Evolutionary conservation across 2,888 invertebrate genomes (phyloP).

Genomic region (Mylabris sibirica): DNA sequence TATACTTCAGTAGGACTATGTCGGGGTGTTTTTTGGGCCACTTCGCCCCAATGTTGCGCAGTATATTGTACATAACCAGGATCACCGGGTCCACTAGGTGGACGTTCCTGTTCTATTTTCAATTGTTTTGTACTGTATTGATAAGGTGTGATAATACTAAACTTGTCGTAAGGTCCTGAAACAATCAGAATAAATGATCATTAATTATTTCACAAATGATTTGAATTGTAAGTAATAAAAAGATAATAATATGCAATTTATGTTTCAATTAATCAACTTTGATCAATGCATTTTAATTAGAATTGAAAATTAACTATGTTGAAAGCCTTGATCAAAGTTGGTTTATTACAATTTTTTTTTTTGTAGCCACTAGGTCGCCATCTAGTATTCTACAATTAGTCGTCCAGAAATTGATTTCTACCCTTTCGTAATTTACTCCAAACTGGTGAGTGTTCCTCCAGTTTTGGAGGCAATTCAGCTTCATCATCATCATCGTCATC

Average conservation of each 20-base stretch:
- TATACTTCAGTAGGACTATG: conserved; percentile 53
- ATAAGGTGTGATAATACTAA: conserved; percentile 61
- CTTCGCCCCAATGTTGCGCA: conserved; percentile 71
- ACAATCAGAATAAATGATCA: conserved; percentile 41
- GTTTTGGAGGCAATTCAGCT: conserved; percentile 48
- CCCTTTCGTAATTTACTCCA: conserved; percentile 60
- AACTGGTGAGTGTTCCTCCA: conserved; percentile 58
- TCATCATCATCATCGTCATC: conserved; percentile 49
- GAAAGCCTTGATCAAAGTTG: neutral
- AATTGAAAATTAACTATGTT: neutral
- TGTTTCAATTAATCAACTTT: neutral
- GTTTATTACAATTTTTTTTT: conserved; percentile 24
- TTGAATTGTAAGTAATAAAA: neutral
- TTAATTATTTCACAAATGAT: neutral
- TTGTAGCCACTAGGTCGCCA: neutral
- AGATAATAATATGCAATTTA: neutral
- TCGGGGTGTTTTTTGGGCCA: conserved; percentile 65
- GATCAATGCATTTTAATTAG: conserved; percentile 10
- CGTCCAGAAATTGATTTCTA: conserved; percentile 34
- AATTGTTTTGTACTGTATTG: conserved; percentile 52
- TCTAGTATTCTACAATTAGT: conserved; percentile 15
- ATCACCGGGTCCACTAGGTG: conserved; percentile 74
- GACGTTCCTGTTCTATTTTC: conserved; percentile 62
- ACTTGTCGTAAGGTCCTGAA: conserved; percentile 62
- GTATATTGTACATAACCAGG: conserved; percentile 79